A percentile compares a stretch with the other conserved stretches of the same genome.
phyloP scores from a whole-genome alignment of 2,113 vertebrate genomes.

The Gopherus flavomarginatus region DNA sequence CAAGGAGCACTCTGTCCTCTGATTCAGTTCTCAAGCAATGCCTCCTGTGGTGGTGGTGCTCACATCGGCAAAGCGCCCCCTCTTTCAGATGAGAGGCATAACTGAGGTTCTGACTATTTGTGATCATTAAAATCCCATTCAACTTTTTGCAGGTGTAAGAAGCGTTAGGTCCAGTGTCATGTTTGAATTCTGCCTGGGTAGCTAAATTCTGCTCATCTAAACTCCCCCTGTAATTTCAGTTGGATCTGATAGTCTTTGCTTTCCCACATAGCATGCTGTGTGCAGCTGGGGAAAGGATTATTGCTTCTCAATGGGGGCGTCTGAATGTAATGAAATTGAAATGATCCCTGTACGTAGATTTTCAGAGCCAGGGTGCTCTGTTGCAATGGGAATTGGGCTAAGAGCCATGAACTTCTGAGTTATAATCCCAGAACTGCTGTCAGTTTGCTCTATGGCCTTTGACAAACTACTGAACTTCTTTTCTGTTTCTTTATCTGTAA shows the following conservation, averaged over 20 bases:
- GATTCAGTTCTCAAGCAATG: neutral
- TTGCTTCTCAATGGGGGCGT: neutral
- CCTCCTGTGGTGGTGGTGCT: neutral
- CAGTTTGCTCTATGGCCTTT: neutral
- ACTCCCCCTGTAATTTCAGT: neutral
- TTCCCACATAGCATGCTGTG: neutral
- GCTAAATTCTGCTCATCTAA: neutral
- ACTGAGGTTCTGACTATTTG: neutral
- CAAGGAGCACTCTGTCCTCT: neutral
- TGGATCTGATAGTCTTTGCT: neutral
- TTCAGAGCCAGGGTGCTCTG: conserved; percentile 24
- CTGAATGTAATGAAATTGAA: neutral
- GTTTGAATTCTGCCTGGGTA: neutral
- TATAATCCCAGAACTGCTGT: neutral
- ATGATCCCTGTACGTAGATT: neutral
- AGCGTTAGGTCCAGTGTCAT: neutral
- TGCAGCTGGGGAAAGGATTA: neutral
- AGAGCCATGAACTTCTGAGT: neutral
- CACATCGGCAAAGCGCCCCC: neutral
- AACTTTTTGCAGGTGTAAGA: neutral
- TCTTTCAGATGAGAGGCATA: neutral
- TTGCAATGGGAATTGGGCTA: neutral
- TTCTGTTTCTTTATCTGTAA: neutral
- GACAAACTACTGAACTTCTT: neutral
- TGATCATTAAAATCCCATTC: neutral